Conservation (phyloP, 2,113 vertebrate genomes). For the Vimba vimba region DNA sequence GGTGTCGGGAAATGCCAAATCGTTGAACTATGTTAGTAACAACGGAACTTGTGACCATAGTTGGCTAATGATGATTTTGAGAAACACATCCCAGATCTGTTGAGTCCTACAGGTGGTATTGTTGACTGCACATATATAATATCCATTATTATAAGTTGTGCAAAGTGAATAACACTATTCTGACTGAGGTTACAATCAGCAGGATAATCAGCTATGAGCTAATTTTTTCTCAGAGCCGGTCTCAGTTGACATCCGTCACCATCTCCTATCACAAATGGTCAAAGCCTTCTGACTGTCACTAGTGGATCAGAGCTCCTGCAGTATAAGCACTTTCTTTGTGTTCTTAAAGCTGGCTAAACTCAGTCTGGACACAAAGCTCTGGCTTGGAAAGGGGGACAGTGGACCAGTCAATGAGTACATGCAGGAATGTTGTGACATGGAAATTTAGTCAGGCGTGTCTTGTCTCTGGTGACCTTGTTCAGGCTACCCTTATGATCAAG, state of each 20-base stretch:
- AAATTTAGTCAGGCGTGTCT: conserved; percentile 52
- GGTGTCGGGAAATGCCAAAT: background rate
- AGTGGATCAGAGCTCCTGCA: conserved; percentile 52
- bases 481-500: conserved; percentile 31
- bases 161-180: background rate
- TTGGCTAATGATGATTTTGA: background rate
- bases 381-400: conserved; percentile 55
- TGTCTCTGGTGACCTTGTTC: conserved; percentile 53
- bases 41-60: background rate
- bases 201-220: conserved; percentile 10
- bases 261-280: conserved; percentile 63
- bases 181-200: background rate
- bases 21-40: background rate
- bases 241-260: conserved; percentile 19
- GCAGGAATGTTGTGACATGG: conserved; percentile 58
- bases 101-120: background rate
- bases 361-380: conserved; percentile 61
- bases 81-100: no score
- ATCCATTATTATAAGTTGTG: background rate
- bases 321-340: conserved; percentile 73
- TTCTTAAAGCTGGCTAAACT: conserved; percentile 70
- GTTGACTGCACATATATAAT: background rate
- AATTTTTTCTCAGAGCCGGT: background rate
- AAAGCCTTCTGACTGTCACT: conserved; percentile 59
- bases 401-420: conserved; percentile 53